Percentiles rank a stretch among this genome's conserved stretches.
Conservation (phyloP, 2,797 vertebrate genomes). For the Acrossocheilus fasciatus region DNA sequence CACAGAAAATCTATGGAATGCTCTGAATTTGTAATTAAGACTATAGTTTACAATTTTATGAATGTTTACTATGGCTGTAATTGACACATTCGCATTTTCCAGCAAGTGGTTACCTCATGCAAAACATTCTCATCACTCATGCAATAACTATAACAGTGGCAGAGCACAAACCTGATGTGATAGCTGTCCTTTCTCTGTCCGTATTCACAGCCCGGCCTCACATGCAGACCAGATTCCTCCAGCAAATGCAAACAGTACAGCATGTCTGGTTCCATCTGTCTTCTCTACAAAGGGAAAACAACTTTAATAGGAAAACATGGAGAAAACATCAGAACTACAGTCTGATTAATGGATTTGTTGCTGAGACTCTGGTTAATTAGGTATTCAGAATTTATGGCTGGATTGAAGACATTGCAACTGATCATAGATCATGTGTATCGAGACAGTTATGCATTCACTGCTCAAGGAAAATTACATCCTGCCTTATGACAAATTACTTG, state of each 20-base stretch:
- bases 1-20: background rate
- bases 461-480: background rate
- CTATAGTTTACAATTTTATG: background rate
- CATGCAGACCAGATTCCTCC: constrained; percentile 74
- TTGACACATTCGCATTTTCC: background rate
- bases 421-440: background rate
- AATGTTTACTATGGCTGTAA: background rate
- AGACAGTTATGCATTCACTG: background rate
- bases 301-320: background rate
- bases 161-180: constrained; percentile 75
- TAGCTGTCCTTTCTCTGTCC: constrained; percentile 73
- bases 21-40: background rate
- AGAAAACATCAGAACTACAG: background rate
- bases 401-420: background rate
- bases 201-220: constrained; percentile 68
- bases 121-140: background rate
- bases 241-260: constrained; percentile 77
- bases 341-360: background rate
- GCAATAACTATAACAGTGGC: background rate
- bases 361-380: background rate
- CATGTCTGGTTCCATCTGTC: constrained; percentile 72
- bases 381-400: background rate
- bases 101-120: too few species aligned
- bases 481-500: background rate
- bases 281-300: constrained; percentile 66